phyloP scores from a whole-genome alignment of 2,113 vertebrate species.

The Callipepla squamata region DNA sequence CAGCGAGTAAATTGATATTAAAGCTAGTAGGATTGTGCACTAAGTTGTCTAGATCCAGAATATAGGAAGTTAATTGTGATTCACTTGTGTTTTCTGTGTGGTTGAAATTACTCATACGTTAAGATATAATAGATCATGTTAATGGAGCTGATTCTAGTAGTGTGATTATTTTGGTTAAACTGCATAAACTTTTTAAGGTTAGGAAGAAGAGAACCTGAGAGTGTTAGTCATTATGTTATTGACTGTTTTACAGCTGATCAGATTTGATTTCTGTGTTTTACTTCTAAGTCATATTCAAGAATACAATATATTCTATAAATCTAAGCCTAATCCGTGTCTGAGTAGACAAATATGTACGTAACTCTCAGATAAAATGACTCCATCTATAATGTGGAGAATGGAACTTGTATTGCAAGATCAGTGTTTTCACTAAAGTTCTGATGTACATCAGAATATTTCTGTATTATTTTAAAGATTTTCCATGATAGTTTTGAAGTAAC shows the following conservation, averaged over 20 bases:
- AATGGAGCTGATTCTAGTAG: background rate
- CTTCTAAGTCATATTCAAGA: background rate
- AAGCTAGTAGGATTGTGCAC: background rate
- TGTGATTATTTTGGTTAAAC: background rate
- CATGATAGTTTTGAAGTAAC: conserved; percentile 5
- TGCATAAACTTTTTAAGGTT: background rate
- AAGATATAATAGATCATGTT: background rate
- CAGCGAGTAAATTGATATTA: background rate
- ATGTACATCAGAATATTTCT: background rate
- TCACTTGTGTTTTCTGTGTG: background rate
- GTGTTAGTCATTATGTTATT: background rate
- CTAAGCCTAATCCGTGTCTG: background rate
- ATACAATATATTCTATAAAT: too few species aligned
- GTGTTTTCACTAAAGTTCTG: background rate
- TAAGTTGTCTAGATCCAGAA: background rate
- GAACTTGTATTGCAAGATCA: conserved; percentile 33
- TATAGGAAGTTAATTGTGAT: background rate
- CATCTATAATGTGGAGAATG: background rate
- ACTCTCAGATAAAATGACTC: conserved; percentile 10
- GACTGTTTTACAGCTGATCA: background rate
- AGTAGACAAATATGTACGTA: background rate
- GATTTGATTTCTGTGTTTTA: background rate
- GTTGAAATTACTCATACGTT: background rate
- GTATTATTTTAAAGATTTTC: conserved; percentile 19
- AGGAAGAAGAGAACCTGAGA: background rate